A percentile compares a stretch with the other conserved stretches of the same genome.
These are phyloP conservation scores for Acrossocheilus wenchowensis DNA, from an alignment of 2,797 vertebrate genomes.

Conservation along the genomic window DNA sequence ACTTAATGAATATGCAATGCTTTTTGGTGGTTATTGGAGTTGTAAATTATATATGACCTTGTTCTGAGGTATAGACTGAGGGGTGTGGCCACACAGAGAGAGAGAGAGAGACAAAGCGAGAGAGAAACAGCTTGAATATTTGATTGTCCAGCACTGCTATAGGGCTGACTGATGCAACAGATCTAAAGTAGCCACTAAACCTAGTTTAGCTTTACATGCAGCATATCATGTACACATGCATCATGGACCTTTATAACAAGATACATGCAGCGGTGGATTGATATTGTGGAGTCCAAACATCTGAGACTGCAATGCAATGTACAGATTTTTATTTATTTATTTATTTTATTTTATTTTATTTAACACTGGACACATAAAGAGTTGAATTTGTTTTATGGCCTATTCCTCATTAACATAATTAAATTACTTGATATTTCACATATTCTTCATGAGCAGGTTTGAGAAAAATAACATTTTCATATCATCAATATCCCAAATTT, in stretches of 20 bases:
- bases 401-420: neutral
- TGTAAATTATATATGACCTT: constrained; percentile 52
- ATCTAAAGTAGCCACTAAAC: neutral
- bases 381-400: neutral
- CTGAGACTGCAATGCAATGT: neutral
- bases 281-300: neutral
- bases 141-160: neutral
- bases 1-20: constrained; percentile 58
- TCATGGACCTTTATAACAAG: neutral
- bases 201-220: neutral
- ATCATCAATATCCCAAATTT: neutral
- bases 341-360: neutral
- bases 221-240: neutral
- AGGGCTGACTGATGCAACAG: neutral
- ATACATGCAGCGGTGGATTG: neutral
- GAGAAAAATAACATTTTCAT: neutral
- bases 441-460: neutral
- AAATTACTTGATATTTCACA: neutral
- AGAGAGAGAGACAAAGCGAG: neutral
- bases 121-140: neutral
- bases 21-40: constrained; percentile 35
- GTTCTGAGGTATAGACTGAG: constrained; percentile 27
- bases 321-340: too few relatives aligned
- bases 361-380: neutral
- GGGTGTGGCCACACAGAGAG: constrained; percentile 14